Evolutionary conservation across 2,797 vertebrate genomes (phyloP).

Genomic region (Gallinago nigripennis): DNA sequence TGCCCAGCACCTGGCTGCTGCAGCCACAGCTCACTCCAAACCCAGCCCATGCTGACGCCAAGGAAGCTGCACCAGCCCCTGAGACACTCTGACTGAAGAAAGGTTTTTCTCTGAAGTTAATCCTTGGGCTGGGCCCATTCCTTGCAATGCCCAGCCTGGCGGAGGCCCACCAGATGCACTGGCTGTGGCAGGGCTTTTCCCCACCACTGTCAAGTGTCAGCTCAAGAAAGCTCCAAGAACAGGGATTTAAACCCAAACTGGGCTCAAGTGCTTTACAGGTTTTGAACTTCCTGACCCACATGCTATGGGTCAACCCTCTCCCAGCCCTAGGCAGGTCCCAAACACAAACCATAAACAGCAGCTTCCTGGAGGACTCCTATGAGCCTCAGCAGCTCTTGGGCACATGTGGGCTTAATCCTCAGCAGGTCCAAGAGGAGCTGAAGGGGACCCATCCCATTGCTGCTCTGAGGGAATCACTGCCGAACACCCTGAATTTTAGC

Average conservation of each 20-base stretch:
- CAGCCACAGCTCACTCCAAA: accelerated
- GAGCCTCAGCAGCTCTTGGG: neutral
- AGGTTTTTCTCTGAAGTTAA: neutral
- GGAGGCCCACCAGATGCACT: neutral
- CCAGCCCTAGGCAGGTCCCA: neutral
- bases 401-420: neutral
- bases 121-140: neutral
- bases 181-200: neutral
- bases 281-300: neutral
- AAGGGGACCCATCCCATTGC: accelerated
- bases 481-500: neutral
- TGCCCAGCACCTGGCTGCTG: neutral
- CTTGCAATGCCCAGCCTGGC: neutral
- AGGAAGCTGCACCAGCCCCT: accelerated
- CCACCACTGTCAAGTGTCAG: accelerated
- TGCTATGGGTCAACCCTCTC: neutral
- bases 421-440: neutral
- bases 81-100: accelerated
- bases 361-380: neutral
- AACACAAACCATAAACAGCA: neutral
- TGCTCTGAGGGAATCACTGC: neutral
- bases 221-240: neutral
- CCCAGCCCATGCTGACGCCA: neutral
- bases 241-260: neutral
- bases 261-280: neutral